phyloP scores from a whole-genome alignment of 2,113 vertebrate species.

The Prunella fulvescens region DNA sequence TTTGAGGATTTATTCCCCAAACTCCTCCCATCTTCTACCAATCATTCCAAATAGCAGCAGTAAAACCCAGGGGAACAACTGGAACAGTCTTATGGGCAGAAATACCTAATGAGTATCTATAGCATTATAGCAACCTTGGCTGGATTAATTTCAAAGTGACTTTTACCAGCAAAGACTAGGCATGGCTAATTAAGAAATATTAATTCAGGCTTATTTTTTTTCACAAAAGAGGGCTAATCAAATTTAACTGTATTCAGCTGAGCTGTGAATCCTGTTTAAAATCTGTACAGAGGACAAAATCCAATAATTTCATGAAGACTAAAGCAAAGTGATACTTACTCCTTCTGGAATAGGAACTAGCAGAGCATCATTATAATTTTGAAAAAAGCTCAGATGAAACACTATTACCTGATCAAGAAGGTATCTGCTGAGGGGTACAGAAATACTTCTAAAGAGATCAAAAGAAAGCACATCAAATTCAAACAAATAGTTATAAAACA shows the following conservation, averaged over 20 bases:
- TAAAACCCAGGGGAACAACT: not conserved
- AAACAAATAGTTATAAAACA: not conserved
- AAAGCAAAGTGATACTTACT: not conserved
- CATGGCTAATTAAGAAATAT: conserved; percentile 38
- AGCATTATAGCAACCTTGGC: not conserved
- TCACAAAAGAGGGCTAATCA: not conserved
- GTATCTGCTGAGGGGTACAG: not conserved
- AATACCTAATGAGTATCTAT: not conserved
- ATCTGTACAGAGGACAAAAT: not conserved
- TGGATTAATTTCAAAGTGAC: conserved; percentile 15
- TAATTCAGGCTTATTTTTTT: conserved; percentile 2
- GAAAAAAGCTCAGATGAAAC: conserved; percentile 8
- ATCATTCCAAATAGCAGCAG: not conserved
- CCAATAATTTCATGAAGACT: not conserved
- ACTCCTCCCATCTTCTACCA: not conserved
- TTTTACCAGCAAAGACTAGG: conserved; percentile 11
- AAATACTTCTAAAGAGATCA: conserved; percentile 14
- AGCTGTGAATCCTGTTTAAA: not conserved
- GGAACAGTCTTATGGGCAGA: not conserved
- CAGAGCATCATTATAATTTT: not conserved
- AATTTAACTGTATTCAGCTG: not conserved
- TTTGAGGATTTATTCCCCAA: not conserved
- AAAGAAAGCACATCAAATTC: not conserved
- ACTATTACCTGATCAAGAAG: not conserved
- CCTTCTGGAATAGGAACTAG: conserved; percentile 1